Evolutionary conservation across 2,797 vertebrate genomes (phyloP).

Genomic region (Loris lydekkerianus): DNA sequence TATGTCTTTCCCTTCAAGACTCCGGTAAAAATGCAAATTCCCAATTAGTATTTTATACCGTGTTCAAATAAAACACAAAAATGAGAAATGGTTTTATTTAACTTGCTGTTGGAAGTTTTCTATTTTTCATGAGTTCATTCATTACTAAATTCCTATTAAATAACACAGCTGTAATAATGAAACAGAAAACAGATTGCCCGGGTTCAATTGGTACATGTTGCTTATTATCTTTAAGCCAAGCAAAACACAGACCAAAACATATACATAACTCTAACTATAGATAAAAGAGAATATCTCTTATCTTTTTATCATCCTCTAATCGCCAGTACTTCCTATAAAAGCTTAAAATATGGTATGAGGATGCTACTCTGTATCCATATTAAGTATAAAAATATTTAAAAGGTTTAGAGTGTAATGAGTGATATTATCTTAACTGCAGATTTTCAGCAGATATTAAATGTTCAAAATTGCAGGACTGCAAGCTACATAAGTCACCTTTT

Average conservation of each 20-base stretch:
- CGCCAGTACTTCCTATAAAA: not conserved
- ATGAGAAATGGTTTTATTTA: slow-evolving; percentile 10
- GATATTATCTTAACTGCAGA: not conserved
- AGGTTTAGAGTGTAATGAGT: not conserved
- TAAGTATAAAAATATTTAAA: not conserved
- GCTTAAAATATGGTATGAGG: not conserved
- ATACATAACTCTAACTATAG: not conserved
- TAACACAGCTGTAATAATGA: not conserved
- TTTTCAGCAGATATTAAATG: slow-evolving; percentile 7
- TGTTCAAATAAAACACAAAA: slow-evolving; percentile 21
- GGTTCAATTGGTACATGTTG: not conserved
- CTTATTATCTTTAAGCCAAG: not conserved
- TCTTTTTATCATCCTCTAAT: not conserved
- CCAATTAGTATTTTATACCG: not conserved
- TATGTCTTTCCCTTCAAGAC: not conserved
- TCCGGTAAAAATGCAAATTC: not conserved
- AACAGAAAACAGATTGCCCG: not conserved
- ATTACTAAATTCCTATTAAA: slow-evolving; percentile 29
- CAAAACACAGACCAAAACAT: not conserved
- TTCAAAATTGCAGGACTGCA: not conserved
- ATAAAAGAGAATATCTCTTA: not conserved
- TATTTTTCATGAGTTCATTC: not conserved
- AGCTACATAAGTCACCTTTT: not conserved
- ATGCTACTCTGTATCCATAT: not conserved
- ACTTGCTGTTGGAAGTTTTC: not conserved